Conservation (phyloP, 2,797 vertebrate genomes). For the Gambelia wislizenii region DNA sequence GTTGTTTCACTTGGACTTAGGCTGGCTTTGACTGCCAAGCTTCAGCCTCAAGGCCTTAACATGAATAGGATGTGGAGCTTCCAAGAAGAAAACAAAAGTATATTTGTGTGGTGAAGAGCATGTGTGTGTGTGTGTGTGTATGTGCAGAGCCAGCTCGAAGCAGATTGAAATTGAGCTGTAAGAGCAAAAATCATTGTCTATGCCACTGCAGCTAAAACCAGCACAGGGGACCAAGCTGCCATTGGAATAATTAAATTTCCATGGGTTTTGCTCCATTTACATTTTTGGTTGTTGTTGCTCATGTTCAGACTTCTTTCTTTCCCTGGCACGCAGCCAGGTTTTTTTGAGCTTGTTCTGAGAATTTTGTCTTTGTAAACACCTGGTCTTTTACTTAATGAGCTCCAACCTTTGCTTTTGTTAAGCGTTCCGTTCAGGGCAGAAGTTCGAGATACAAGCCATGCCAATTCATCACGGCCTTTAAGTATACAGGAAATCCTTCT, state of each 20-base stretch:
- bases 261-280: constrained; percentile 43
- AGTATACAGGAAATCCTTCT: constrained; percentile 72
- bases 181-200: neutral
- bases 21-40: neutral
- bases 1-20: neutral
- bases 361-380: constrained; percentile 58
- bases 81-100: neutral
- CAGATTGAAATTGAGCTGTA: neutral
- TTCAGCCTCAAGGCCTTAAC: neutral
- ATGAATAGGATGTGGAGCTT: neutral
- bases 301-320: constrained; percentile 35
- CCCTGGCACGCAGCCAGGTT: constrained; percentile 37
- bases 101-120: too few relatives aligned
- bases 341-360: constrained; percentile 61
- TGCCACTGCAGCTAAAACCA: neutral
- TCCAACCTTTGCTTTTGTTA: constrained; percentile 50
- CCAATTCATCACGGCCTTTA: constrained; percentile 64
- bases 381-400: constrained; percentile 68
- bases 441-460: constrained; percentile 71
- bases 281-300: constrained; percentile 15
- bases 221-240: neutral
- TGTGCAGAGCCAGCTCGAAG: neutral
- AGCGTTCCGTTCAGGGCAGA: constrained; percentile 48
- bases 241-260: constrained; percentile 35
- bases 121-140: too few relatives aligned